Evolutionary conservation across 2,797 vertebrate species (phyloP), one percentile per base, ranked within the genome.

Genomic region (Melopsittacus undulatus): DNA sequence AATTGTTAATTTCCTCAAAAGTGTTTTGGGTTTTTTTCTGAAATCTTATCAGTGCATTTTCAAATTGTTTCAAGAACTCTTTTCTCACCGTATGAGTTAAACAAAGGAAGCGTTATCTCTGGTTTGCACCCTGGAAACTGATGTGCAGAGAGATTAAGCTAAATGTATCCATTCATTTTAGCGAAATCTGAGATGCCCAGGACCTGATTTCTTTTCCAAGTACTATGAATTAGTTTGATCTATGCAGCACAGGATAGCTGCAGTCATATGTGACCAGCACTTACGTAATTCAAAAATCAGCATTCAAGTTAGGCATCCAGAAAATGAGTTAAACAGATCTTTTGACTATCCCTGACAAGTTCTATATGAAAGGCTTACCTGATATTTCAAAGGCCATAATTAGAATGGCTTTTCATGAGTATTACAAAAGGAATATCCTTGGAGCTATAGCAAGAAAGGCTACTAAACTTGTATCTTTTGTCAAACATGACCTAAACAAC

Each of bases 191-290:
- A 80, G 82, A 74, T 70, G 22, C 51, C 69, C 51, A 69, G 46
- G 48, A 54, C 77, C 46, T 95, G 74, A 87, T 79, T 95, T 96
- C 54, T 96, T 94, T 94, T 95, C 77, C 85, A 86, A 86, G 43
- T 49, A 51, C 45, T 69, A 36, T 32, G 73, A 91, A 86, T 90
- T 90, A 78, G 5, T 21, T 90, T 83, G 45, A 76, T 94, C 69
- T 76, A 34, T 43, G 43, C 46, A 57, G 67, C 2, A 7, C 18
- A 46, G 66, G 54, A 76, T 84, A 62, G 45, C 54, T 86, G 57
- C 34, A 78, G 59, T 75, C 57, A 32, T 66, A 81, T 72, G 21
- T 83, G 79, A 91, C 54, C 54, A 73, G 66, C 40, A 20, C 54
- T 74, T 63, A 78, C 0, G 34, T 91, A 75, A 96, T 54, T 91